A percentile compares a stretch with the other conserved stretches of the same genome.
phyloP scores from a whole-genome alignment of 2,888 invertebrate species.

The Sisyra terminalis region DNA sequence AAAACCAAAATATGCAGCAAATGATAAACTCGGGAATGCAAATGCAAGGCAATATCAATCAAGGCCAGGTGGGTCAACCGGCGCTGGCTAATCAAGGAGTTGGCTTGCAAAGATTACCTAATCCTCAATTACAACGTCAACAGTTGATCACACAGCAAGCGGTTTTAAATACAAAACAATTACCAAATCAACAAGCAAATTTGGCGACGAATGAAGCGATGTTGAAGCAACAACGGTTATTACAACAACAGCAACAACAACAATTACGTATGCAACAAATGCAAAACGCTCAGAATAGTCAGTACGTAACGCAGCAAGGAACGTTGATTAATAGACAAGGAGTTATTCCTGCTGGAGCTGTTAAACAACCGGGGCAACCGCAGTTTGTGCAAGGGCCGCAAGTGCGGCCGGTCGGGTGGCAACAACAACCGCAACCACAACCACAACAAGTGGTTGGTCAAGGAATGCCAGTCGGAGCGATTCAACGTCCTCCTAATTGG shows the following conservation, averaged over 20 bases:
- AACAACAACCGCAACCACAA: slow-evolving; percentile 27
- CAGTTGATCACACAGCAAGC: slow-evolving; percentile 10
- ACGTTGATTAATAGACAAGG: slow-evolving; percentile 8
- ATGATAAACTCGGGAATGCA: slow-evolving; percentile 8
- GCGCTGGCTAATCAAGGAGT: slow-evolving; percentile 10
- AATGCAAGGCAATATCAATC: slow-evolving; percentile 9
- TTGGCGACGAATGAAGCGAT: slow-evolving; percentile 11
- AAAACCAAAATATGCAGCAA: slow-evolving; percentile 8
- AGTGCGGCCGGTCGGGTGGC: slow-evolving; percentile 15
- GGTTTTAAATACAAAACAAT: slow-evolving; percentile 15
- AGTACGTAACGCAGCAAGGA: slow-evolving; percentile 17
- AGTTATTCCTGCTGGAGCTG: slow-evolving; percentile 3
- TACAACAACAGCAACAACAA: slow-evolving; percentile 22
- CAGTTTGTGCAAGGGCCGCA: slow-evolving; percentile 3
- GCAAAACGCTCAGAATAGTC: slow-evolving; percentile 20
- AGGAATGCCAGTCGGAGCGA: slow-evolving; percentile 8
- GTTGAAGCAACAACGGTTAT: slow-evolving; percentile 18
- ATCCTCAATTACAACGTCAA: slow-evolving; percentile 12
- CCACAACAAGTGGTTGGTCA: slow-evolving; percentile 13
- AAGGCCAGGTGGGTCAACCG: slow-evolving; percentile 14
- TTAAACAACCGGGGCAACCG: slow-evolving; percentile 4
- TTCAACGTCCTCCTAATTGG: slow-evolving; percentile 16
- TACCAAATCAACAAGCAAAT: slow-evolving; percentile 25
- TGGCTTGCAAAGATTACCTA: slow-evolving; percentile 9
- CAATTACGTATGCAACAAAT: slow-evolving; percentile 23